Base-by-base conservation (phyloP, 2,113 vertebrate genomes). In the Neolamprologus sp. region DNA sequence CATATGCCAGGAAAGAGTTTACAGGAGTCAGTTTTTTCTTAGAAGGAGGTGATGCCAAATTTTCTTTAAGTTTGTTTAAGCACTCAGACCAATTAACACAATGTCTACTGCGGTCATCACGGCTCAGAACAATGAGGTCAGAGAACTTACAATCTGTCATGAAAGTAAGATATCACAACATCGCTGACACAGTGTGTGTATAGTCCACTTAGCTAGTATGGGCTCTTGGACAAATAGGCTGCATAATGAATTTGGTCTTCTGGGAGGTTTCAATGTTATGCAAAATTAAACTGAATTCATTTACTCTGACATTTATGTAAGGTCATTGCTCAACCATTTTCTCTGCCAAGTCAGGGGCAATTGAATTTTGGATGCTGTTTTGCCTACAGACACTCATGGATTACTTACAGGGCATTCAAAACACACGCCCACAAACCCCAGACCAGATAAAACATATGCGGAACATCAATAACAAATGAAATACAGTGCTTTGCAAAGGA, bases 331-430 rank as follows among this genome's bases (percentile, higher is more conserved):
- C 90, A 90, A 92, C 89, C 82, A 86, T 87, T 91, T 91, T 78
- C 86, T 28, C 80, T 87, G 89, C 89, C 93, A 88, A 82, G 87
- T 92, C 82, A 83, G 81, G 65, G 68, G 60, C 91, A 92, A 94
- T 94, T 95, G 90, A 93, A 95, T 93, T 93, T 93, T 54, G 82
- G 83, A 88, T 81, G 88, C 83, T 57, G 89, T 86, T 92, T 93
- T 88, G 84, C 91, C 81, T 19, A 82, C 81, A 94, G 88, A 86
- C 33, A 57, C 87, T 81, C 71, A 84, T 81, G 88, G 87, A 92
- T 94, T 91, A 91, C 91, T 91, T 86, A 82, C 21, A 84, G 83
- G 17, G 23, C 81, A 54, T 26, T 47, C 68, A 71, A 85, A 82
- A 55, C 85, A 49, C 57, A 83, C 33, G 2, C 58, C 80, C 82